Evolutionary conservation across 1,140 invertebrate species (phyloP), one percentile per base, ranked within the genome.

Genomic region (Vanessa tameamea): DNA sequence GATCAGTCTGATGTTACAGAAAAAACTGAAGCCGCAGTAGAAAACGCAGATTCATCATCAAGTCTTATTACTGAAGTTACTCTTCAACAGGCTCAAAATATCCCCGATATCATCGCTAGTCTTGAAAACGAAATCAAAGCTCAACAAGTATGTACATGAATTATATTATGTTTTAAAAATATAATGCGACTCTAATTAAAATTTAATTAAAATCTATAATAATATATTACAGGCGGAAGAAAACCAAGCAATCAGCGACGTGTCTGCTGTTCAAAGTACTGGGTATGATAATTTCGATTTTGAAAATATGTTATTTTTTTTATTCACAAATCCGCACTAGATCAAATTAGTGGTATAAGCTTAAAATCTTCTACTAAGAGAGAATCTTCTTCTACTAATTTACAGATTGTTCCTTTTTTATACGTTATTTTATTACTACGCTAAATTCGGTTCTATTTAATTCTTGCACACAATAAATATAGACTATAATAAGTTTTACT

Each of bases 81-180:
- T 3, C 48, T 73, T 31, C 26, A 47, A 51, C 50, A 63, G 3
- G 51, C 37, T 12, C 68, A 74, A 48, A 73, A 63, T 20, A 73
- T 77, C 37, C 75, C 75, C 16, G 66, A 73, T 23, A 69, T 77
- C 12, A 67, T 77, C 37, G 68, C 66, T 37, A 70, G 55, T 26
- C 61, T 77, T 15, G 67, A 77, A 53, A 59, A 67, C 14, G 61
- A 73, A 16, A 37, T 53, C n/a, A 64, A 66, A 63, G 47, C 47
- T 9, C 26, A 66, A 59, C 67, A 73, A 72, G 75, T 77, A 73
- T 43, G 51, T 31, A 3, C n/a, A n/a, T 9, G 2, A 12, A 23
- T 11, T 0, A 23, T 13, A 57, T 23, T 23, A 12, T 23, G 12
- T 57, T 8, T 53, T 16, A 7, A 8, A n/a, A 53, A 16, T 8